Base-by-base conservation (phyloP, 2,113 vertebrate species). In the Peromyscus leucopus region DNA sequence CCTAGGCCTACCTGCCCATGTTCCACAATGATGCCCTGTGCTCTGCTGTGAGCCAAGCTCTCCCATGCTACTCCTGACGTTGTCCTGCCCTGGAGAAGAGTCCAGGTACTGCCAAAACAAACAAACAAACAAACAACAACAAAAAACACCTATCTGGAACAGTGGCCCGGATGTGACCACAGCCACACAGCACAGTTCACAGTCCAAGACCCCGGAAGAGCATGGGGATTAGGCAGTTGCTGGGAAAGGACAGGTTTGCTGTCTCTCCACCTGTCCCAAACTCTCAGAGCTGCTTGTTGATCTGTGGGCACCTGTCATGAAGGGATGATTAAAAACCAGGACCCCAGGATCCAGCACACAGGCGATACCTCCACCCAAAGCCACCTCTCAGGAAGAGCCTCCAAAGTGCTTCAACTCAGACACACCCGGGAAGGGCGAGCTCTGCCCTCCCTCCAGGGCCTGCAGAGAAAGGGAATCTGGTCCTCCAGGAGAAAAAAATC, bases 161-260 rank as follows among this genome's bases (percentile, higher is more conserved):
- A 31, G 3, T 0, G 0, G 3, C 19, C 22, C 19, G 19, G 26
- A 0, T 4, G 0, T 21, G 51, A 33, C 48, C 3, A 0, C 31
- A 31, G 19, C 28, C 69, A 42, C 8, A 3, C 76, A 26, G 21
- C 22, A 61, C 80, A 39, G 74, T 31, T 87, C n/a, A 89, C 46
- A 33, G 24, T 28, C 15, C 2, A 12, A 67, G 71, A 7, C 59
- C 65, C 57, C 13, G 17, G 22, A 57, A 12, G 42, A 65, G 7
- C 21, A 6, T 36, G 79, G 63, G 22, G 15, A 33, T 48, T 39
- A 28, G 2, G 19, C 4, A 2, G 24, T 87, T 65, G 46, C 21
- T 1, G 19, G 46, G 57, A 26, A 71, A 19, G 16, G 72, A 6
- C 46, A 48, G n/a, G 42, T n/a, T 8, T 28, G 9, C 80, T 3